Evolutionary conservation across 2,113 vertebrate genomes (phyloP).

Genomic region (Etheostoma spectabile): DNA sequence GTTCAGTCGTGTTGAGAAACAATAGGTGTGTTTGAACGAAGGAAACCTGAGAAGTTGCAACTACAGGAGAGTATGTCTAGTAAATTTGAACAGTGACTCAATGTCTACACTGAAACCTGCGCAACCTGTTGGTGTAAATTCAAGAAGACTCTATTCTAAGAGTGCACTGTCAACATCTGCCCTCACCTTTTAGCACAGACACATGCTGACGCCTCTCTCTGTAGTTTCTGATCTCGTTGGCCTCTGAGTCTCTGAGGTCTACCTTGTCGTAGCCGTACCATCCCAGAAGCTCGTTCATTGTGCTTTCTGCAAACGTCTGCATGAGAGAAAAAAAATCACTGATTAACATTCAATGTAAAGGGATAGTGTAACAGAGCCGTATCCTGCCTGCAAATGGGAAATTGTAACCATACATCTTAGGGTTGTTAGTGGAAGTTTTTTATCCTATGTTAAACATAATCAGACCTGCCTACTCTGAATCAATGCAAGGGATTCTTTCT

Average conservation of each 20-base stretch:
- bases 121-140: slow-evolving; percentile 56
- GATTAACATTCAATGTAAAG: slow-evolving; percentile 49
- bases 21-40: slow-evolving; percentile 54
- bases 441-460: slow-evolving; percentile 80
- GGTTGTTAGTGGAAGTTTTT: slow-evolving; percentile 77
- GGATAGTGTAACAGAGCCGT: slow-evolving; percentile 46
- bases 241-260: slow-evolving; percentile 94
- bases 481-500: slow-evolving; percentile 78
- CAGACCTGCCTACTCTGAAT: slow-evolving; percentile 72
- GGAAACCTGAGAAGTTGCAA: slow-evolving; percentile 53
- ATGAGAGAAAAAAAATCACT: slow-evolving; percentile 57
- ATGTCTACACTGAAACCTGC: slow-evolving; percentile 63
- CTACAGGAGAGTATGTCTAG: slow-evolving; percentile 35
- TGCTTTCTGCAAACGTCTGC: slow-evolving; percentile 98
- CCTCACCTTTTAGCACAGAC: slow-evolving; percentile 97
- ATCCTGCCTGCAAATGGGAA: slow-evolving; percentile 56
- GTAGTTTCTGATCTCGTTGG: slow-evolving; percentile 95
- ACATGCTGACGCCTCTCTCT: slow-evolving; percentile 94
- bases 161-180: slow-evolving; percentile 34
- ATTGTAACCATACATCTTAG: slow-evolving; percentile 57
- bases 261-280: slow-evolving; percentile 99
- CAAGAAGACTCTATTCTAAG: neutral
- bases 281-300: slow-evolving; percentile 98
- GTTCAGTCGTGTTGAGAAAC: slow-evolving; percentile 30
- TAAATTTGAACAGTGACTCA: slow-evolving; percentile 52